A percentile compares a stretch with the other conserved stretches of the same genome.
These are phyloP conservation scores for Smutsia gigantea DNA, from an alignment of 2,797 vertebrate genomes.

Conservation along the genomic window DNA sequence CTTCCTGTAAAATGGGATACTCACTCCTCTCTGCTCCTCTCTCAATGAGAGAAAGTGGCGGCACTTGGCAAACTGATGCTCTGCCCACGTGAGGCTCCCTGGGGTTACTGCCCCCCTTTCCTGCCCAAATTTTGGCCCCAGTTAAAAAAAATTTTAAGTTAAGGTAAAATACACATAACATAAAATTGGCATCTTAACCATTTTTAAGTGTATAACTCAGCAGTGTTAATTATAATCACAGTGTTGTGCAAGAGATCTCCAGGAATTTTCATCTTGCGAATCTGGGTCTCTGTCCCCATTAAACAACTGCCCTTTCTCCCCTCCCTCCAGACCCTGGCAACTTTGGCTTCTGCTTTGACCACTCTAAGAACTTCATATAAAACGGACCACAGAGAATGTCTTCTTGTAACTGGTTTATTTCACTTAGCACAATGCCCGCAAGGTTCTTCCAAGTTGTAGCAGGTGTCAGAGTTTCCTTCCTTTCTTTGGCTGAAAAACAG, in stretches of 20 bases:
- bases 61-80: too few relatives aligned
- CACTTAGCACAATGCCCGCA: not conserved
- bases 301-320: not conserved
- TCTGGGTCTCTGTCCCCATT: not conserved
- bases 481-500: not conserved
- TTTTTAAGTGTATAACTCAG: not conserved
- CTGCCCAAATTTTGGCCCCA: not conserved
- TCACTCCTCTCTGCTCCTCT: not conserved
- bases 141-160: not conserved
- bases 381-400: not conserved
- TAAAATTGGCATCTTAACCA: not conserved
- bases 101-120: not conserved
- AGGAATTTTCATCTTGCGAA: not conserved
- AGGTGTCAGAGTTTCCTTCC: not conserved
- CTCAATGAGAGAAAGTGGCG: fast-evolving
- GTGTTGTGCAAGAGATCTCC: not conserved
- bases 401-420: not conserved
- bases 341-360: too few relatives aligned
- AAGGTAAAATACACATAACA: not conserved
- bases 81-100: not conserved
- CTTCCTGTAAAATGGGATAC: not conserved
- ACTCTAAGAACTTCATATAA: not conserved
- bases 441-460: not conserved
- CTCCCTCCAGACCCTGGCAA: not conserved
- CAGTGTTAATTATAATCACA: not conserved